phyloP scores from a whole-genome alignment of 2,797 vertebrate species.

The Acanthornis magna region DNA sequence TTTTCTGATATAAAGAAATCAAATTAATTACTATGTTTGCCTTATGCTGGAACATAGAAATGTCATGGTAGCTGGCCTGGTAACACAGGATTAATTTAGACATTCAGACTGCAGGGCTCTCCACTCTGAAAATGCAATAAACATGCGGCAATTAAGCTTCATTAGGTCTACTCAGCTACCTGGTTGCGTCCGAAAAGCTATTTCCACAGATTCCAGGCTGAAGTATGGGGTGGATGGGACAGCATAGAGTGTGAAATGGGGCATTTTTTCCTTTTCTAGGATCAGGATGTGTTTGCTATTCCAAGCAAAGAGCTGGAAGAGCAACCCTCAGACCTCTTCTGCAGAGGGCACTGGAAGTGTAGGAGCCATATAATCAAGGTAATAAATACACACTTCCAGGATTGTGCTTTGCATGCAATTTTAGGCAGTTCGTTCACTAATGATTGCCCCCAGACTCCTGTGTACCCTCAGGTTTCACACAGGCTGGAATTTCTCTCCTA shows the following conservation, averaged over 20 bases:
- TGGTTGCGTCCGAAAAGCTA: not conserved
- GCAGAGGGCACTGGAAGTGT: not conserved
- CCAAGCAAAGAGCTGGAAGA: not conserved
- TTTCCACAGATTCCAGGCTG: constrained; percentile 1
- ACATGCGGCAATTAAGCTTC: constrained; percentile 25
- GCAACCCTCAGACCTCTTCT: not conserved
- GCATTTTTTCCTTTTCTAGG: not conserved
- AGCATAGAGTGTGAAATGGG: constrained; percentile 1
- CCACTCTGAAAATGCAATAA: constrained; percentile 26
- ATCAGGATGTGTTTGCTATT: not conserved
- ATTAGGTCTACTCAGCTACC: constrained; percentile 27
- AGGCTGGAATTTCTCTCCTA: not conserved
- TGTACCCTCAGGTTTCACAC: not conserved
- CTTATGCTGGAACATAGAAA: constrained; percentile 18
- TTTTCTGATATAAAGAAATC: constrained; percentile 4
- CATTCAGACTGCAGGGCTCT: constrained; percentile 14
- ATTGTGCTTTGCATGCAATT: not conserved
- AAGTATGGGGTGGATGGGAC: not conserved
- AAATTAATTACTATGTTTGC: constrained; percentile 8
- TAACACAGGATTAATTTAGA: constrained; percentile 38
- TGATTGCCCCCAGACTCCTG: not conserved
- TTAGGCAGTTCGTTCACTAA: not conserved
- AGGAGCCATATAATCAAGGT: not conserved
- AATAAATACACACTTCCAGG: not conserved
- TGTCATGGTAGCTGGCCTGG: constrained; percentile 13